A percentile compares a stretch with the other conserved stretches of the same genome.
Conservation (phyloP, 2,113 vertebrate species). For the Uropsilus gracilis region DNA sequence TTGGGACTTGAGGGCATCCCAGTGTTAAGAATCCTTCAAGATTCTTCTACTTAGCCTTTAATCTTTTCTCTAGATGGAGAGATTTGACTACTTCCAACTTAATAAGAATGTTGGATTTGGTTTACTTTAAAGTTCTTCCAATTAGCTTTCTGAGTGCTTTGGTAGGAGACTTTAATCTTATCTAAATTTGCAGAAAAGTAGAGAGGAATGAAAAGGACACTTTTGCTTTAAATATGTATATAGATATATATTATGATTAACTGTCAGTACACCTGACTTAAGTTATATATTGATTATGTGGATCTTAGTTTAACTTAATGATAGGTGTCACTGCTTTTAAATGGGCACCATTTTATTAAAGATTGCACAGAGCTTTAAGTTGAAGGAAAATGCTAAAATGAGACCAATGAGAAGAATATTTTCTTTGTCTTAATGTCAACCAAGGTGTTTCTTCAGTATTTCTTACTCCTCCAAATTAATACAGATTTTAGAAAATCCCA, state of each 20-base stretch:
- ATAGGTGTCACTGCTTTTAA: slow-evolving; percentile 1
- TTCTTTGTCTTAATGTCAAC: not conserved
- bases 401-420: not conserved
- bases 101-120: slow-evolving; percentile 62
- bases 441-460: not conserved
- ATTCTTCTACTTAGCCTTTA: slow-evolving; percentile 46
- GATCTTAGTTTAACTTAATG: slow-evolving; percentile 51
- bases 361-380: not conserved
- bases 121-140: slow-evolving; percentile 74
- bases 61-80: slow-evolving; percentile 60
- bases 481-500: not conserved
- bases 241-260: slow-evolving; percentile 32
- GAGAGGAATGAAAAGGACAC: not conserved
- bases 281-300: slow-evolving; percentile 9
- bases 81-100: slow-evolving; percentile 70
- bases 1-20: not conserved
- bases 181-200: slow-evolving; percentile 53
- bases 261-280: slow-evolving; percentile 33
- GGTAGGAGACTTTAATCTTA: slow-evolving; percentile 58
- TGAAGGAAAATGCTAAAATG: not conserved
- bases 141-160: slow-evolving; percentile 52
- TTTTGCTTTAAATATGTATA: not conserved
- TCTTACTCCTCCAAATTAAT: not conserved
- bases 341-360: not conserved
- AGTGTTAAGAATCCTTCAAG: slow-evolving; percentile 29